Evolutionary conservation across 1,140 invertebrate genomes (phyloP), one percentile per base, ranked within the genome.

Genomic region (Phortica variegata): DNA sequence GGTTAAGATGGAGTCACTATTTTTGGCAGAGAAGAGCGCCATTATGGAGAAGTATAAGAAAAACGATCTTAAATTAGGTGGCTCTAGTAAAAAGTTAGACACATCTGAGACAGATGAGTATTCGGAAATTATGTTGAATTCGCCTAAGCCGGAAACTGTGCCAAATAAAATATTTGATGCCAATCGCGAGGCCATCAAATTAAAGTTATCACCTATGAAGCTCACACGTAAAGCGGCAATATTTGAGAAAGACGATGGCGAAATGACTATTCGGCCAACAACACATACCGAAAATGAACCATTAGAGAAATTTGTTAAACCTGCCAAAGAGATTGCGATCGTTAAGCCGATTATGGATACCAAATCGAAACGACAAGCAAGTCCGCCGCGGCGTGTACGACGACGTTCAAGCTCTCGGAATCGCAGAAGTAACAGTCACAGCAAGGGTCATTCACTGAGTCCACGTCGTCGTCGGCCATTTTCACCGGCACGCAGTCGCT

Each of bases 41-140:
- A 74, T 74, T 1, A 56, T 73, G 49, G 60, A 69, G 18, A 74
- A 74, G 37, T 74, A 73, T 54, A 58, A 60, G 5, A 71, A 69
- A 9, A 48, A 55, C 4, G 55, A 69, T 8, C 49, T 63, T 0
- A 68, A 68, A 18, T 29, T 41, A n/a, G 7, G 17, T 10, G 16
- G n/a, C 41, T 12, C 17, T 18, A 12, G 58, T 52, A 9, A 51
- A 59, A 31, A 34, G 8, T 29, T 37, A 10, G 46, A 56, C 18
- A 9, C 31, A 16, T 6, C 29, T 19, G 15, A 19, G 37, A 19
- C 32, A 40, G 5, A 17, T 36, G 41, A 49, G 42, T 17, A 23
- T 0, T 29, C 0, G 21, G 33, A 18, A 33, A 49, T 18, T 49
- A 43, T 26, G 41, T 49, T 13, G 26, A 15, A 7, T 43, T 56